Percentiles rank a stretch among this genome's conserved stretches.
Evolutionary conservation across 2,888 invertebrate species (phyloP).

Genomic region (Catocala nupta): DNA sequence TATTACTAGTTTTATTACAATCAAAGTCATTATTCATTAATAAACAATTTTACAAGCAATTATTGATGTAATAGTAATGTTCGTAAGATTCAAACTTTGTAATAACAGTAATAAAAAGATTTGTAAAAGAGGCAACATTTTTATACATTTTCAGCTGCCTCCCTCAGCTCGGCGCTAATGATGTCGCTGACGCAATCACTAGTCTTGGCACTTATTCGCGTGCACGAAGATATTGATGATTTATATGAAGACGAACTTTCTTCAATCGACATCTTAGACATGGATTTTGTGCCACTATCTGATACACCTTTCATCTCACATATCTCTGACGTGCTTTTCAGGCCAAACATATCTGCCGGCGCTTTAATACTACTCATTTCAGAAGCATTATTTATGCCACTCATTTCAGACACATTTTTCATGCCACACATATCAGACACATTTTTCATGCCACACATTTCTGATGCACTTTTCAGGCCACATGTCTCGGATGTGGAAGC

Average conservation of each 20-base stretch:
- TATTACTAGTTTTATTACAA: conserved; percentile 5
- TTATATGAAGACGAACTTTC: conserved; percentile 52
- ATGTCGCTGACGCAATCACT: conserved; percentile 54
- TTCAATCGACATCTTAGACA: conserved; percentile 38
- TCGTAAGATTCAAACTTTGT: conserved; percentile 42
- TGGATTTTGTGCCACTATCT: conserved; percentile 26
- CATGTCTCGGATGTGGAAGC: conserved; percentile 41
- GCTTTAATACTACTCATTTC: neutral
- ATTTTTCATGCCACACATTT: neutral
- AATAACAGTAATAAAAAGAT: conserved; percentile 51
- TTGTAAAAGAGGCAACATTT: conserved; percentile 32
- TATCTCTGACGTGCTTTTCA: conserved; percentile 2
- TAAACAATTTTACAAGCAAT: neutral
- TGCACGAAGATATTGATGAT: conserved; percentile 53
- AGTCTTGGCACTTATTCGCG: conserved; percentile 52
- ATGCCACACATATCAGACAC: neutral
- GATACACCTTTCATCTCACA: conserved; percentile 1
- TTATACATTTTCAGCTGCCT: conserved; percentile 64
- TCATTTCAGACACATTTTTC: neutral
- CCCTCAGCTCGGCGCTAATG: conserved; percentile 59
- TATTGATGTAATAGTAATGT: conserved; percentile 24
- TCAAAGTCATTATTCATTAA: neutral
- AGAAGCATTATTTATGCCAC: neutral
- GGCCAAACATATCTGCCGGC: conserved; percentile 35
- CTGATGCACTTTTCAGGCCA: neutral